Percentiles rank a stretch among this genome's conserved stretches.
These are phyloP conservation scores for Echeneis naucrates DNA, from an alignment of 2,797 vertebrate genomes.

Conservation along the genomic window DNA sequence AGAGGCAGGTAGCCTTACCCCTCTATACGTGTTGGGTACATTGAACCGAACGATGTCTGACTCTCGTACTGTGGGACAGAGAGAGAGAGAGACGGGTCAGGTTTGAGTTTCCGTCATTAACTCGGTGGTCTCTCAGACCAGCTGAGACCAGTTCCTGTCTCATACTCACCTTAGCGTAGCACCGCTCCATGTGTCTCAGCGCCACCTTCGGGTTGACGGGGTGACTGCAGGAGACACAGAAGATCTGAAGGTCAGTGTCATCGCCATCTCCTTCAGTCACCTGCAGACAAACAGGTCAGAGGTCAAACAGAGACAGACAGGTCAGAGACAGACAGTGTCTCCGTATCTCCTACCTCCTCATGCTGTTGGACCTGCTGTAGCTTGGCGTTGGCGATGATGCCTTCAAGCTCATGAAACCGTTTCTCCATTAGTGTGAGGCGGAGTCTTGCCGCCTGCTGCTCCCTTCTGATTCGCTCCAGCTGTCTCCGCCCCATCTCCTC, in stretches of 20 bases:
- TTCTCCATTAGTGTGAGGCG: slow-evolving; percentile 93
- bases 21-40: slow-evolving; percentile 95
- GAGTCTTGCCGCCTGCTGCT: slow-evolving; percentile 91
- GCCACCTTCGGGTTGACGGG: slow-evolving; percentile 95
- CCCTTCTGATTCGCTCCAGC: slow-evolving; percentile 91
- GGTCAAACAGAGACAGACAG: no score
- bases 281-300: no score
- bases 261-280: slow-evolving; percentile 93
- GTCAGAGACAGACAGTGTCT: no score
- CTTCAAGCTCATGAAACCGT: slow-evolving; percentile 92
- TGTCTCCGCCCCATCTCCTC: slow-evolving; percentile 94
- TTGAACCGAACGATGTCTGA: slow-evolving; percentile 96
- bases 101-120: no score
- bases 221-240: slow-evolving; percentile 96
- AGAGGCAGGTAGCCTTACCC: no score
- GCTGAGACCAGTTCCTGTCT: no score
- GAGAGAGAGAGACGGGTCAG: no score
- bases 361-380: slow-evolving; percentile 91
- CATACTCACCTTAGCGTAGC: slow-evolving; percentile 92
- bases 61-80: slow-evolving; percentile 91
- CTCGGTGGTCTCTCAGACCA: no score
- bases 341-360: slow-evolving; percentile 86
- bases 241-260: slow-evolving; percentile 95
- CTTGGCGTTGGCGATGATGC: slow-evolving; percentile 91
- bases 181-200: slow-evolving; percentile 94